A percentile compares a stretch with the other conserved stretches of the same genome.
Conservation (phyloP, 2,797 vertebrate genomes). For the Karalla daura region DNA sequence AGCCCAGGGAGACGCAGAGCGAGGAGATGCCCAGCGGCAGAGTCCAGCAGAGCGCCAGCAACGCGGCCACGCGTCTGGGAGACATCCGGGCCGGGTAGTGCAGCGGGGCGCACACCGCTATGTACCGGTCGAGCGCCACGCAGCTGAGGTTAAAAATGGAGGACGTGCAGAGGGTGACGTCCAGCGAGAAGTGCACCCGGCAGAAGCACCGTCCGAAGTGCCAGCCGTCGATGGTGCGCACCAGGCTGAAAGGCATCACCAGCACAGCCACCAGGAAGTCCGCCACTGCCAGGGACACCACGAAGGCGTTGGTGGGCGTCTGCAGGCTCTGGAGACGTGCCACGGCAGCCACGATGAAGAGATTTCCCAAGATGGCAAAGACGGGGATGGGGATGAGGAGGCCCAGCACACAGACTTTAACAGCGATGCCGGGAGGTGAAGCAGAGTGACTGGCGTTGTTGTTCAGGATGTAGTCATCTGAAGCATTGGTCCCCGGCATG, state of each 20-base stretch:
- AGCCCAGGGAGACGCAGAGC: constrained; percentile 26
- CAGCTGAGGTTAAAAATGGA: constrained; percentile 58
- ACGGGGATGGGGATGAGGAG: constrained; percentile 38
- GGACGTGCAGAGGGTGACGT: constrained; percentile 30
- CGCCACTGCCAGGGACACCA: constrained; percentile 40
- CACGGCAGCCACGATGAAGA: constrained; percentile 42
- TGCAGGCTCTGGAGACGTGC: constrained; percentile 30
- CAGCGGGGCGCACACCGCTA: constrained; percentile 31
- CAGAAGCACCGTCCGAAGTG: constrained; percentile 39
- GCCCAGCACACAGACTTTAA: constrained; percentile 21
- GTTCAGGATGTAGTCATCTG: background rate
- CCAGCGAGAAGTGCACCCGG: constrained; percentile 39
- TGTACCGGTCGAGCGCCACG: constrained; percentile 42
- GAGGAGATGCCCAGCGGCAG: constrained; percentile 34
- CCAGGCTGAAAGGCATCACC: constrained; percentile 57
- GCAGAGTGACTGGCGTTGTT: background rate
- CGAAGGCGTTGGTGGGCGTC: constrained; percentile 35
- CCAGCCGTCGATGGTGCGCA: constrained; percentile 37
- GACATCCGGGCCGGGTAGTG: constrained; percentile 36
- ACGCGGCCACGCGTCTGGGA: constrained; percentile 3
- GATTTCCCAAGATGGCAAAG: constrained; percentile 40
- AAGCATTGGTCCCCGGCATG: constrained; percentile 1
- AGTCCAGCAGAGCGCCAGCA: constrained; percentile 51
- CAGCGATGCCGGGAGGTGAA: background rate
- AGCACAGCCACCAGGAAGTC: constrained; percentile 51